phyloP scores from a whole-genome alignment of 1,140 invertebrate species.

The Euura lappo region DNA sequence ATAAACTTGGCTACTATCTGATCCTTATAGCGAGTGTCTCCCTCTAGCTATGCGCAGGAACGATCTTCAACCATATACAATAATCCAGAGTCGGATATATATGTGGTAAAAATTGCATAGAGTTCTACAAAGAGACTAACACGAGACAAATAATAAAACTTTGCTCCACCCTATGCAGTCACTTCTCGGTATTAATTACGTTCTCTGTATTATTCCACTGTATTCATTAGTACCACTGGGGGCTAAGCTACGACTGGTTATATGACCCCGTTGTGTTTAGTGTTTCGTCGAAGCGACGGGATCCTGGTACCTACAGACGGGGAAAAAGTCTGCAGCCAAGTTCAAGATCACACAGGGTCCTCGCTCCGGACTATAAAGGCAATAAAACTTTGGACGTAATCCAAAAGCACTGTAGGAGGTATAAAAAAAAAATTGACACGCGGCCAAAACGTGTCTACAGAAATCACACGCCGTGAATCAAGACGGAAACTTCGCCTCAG shows the following conservation, averaged over 20 bases:
- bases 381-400: neutral
- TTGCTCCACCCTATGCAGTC: neutral
- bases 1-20: constrained; percentile 36
- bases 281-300: neutral
- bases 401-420: neutral
- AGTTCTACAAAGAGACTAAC: too few species aligned
- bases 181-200: neutral
- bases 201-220: neutral
- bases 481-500: too few species aligned
- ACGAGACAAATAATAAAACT: too few species aligned
- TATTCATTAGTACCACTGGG: neutral
- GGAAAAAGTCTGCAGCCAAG: constrained; percentile 20
- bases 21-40: constrained; percentile 19
- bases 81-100: too few species aligned
- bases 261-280: neutral
- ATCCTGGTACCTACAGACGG: neutral
- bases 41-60: too few species aligned
- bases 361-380: neutral
- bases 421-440: too few species aligned
- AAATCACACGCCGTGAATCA: too few species aligned
- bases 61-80: too few species aligned
- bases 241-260: neutral
- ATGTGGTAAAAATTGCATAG: too few species aligned
- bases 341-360: constrained; percentile 33
- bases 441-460: too few species aligned